Evolutionary conservation across 2,113 vertebrate genomes (phyloP).

Genomic region (Ceuthmochares aereus): DNA sequence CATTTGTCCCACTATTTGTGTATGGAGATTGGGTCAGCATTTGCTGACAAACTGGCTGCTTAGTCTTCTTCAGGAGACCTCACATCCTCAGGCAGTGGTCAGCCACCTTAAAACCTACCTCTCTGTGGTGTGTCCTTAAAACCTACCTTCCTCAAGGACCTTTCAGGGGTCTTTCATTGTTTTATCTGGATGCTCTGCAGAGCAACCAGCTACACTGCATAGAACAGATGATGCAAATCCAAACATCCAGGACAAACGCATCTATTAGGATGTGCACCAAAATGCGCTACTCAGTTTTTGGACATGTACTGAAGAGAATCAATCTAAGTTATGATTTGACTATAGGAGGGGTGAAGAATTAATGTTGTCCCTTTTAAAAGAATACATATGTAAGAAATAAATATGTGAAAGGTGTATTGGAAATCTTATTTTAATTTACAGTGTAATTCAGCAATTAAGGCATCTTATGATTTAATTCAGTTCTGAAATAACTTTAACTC

Average conservation of each 20-base stretch:
- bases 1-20: neutral
- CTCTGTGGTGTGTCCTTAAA: neutral
- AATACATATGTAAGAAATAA: neutral
- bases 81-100: neutral
- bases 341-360: neutral
- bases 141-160: neutral
- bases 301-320: neutral
- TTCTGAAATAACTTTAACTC: neutral
- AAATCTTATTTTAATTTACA: conserved; percentile 1
- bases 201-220: neutral
- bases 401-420: neutral
- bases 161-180: fast-evolving
- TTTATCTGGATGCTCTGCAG: fast-evolving
- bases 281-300: neutral
- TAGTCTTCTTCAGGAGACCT: neutral
- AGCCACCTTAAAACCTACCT: neutral
- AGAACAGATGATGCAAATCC: neutral
- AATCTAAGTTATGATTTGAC: neutral
- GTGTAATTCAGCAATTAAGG: neutral
- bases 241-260: neutral
- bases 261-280: fast-evolving
- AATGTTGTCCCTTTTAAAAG: neutral
- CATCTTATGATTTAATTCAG: neutral
- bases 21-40: neutral
- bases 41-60: neutral